Conservation (phyloP, 2,113 vertebrate species). For the Myanophis thanlyinensis region DNA sequence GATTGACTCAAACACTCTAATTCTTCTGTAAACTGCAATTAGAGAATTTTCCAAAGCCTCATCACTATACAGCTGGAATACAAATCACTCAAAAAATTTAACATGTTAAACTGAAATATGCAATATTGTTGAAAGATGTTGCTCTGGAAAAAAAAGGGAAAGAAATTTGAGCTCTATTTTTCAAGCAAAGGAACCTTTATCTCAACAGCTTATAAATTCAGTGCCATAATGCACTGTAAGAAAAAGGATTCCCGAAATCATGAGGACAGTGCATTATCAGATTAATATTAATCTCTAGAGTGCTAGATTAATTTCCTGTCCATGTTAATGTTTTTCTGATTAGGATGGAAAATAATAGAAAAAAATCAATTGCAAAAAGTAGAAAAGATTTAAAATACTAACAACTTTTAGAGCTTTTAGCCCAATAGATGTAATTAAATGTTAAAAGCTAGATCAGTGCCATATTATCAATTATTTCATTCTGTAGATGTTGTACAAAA, state of each 20-base stretch:
- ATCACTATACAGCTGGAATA: neutral
- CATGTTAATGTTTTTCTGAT: conserved; percentile 74
- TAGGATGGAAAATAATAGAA: conserved; percentile 70
- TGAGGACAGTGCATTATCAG: conserved; percentile 73
- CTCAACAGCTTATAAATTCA: conserved; percentile 64
- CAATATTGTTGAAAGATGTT: conserved; percentile 36
- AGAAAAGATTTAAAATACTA: conserved; percentile 78
- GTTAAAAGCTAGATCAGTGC: conserved; percentile 64
- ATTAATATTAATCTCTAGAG: conserved; percentile 79
- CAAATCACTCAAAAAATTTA: conserved; percentile 1
- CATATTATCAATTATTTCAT: conserved; percentile 61
- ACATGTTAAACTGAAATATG: conserved; percentile 20
- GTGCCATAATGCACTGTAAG: conserved; percentile 61
- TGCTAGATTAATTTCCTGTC: conserved; percentile 76
- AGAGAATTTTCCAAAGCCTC: neutral
- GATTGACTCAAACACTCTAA: neutral
- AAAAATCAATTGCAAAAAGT: conserved; percentile 68
- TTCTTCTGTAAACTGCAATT: neutral
- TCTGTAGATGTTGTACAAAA: conserved; percentile 45
- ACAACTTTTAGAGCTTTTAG: conserved; percentile 71
- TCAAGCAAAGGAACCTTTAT: conserved; percentile 61
- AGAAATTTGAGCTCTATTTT: conserved; percentile 55
- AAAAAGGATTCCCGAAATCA: conserved; percentile 67
- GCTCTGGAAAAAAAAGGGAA: conserved; percentile 60
- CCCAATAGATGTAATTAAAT: conserved; percentile 73